A percentile compares a stretch with the other conserved stretches of the same genome.
Evolutionary conservation across 2,888 invertebrate species (phyloP).

Genomic region (Antheraea assamensis): DNA sequence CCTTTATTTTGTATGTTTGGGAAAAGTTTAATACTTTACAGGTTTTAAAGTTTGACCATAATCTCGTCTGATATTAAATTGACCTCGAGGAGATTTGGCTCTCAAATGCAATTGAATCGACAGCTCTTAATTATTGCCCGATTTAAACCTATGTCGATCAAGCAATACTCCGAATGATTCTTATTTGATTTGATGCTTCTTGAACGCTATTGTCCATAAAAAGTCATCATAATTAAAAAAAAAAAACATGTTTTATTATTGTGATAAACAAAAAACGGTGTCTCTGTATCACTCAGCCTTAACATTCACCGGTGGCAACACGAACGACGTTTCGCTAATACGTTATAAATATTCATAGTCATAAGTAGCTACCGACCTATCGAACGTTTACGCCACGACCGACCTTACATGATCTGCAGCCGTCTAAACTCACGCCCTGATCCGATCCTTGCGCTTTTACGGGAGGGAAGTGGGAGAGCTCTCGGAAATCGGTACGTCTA

Average conservation of each 20-base stretch:
- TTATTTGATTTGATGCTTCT: background rate
- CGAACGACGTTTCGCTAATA: constrained; percentile 70
- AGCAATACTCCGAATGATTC: too few relatives aligned
- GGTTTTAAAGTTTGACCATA: too few relatives aligned
- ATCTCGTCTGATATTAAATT: too few relatives aligned
- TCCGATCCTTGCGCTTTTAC: constrained; percentile 22
- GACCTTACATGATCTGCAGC: constrained; percentile 39
- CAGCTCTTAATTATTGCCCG: too few relatives aligned
- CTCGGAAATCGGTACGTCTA: constrained; percentile 46
- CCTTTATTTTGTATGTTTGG: too few relatives aligned
- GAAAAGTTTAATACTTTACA: too few relatives aligned
- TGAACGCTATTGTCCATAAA: background rate
- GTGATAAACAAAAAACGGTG: constrained; percentile 24
- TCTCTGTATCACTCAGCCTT: constrained; percentile 45
- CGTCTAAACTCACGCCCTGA: constrained; percentile 28
- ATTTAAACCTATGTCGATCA: too few relatives aligned
- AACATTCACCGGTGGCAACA: constrained; percentile 59
- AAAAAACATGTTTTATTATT: background rate
- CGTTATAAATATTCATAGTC: constrained; percentile 80
- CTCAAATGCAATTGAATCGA: too few relatives aligned
- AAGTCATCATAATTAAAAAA: background rate
- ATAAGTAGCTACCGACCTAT: constrained; percentile 75
- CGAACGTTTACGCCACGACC: constrained; percentile 66
- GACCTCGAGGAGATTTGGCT: too few relatives aligned
- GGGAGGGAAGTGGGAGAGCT: constrained; percentile 35